These are phyloP conservation scores for Chinchilla lanigera DNA, from an alignment of 2,113 vertebrate species.

Conservation along the genomic window DNA sequence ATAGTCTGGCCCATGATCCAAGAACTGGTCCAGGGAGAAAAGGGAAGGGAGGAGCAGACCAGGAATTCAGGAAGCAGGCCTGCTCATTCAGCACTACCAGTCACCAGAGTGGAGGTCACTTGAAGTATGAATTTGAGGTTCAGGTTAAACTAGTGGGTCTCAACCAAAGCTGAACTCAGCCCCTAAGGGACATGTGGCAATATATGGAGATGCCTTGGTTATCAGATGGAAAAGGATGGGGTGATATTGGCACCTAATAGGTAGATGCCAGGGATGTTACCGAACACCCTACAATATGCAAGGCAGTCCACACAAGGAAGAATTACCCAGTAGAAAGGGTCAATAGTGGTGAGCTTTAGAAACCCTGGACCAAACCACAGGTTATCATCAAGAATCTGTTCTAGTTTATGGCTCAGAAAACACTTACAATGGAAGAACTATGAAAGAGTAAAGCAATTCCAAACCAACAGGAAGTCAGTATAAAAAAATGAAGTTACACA, in stretches of 20 bases:
- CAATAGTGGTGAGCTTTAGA: background rate
- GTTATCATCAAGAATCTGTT: background rate
- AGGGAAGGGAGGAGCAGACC: background rate
- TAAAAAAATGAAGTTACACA: background rate
- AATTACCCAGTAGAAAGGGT: background rate
- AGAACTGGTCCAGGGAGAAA: no score
- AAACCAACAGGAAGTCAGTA: background rate
- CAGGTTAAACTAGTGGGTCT: background rate
- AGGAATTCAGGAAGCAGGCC: background rate
- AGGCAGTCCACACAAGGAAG: no score
- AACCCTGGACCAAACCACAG: background rate
- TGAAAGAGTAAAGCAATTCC: background rate
- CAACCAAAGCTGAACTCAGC: background rate
- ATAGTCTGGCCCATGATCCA: background rate
- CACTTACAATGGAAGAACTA: background rate
- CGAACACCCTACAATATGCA: background rate
- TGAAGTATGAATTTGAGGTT: background rate
- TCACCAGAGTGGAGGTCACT: background rate
- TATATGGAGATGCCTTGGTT: background rate
- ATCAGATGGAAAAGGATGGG: accelerated
- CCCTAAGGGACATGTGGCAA: background rate
- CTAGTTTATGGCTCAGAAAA: background rate
- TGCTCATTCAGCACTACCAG: background rate
- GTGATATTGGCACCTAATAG: background rate
- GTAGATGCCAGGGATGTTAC: background rate